Base-by-base conservation (phyloP, 2,113 vertebrate species). In the Sturnus vulgaris region DNA sequence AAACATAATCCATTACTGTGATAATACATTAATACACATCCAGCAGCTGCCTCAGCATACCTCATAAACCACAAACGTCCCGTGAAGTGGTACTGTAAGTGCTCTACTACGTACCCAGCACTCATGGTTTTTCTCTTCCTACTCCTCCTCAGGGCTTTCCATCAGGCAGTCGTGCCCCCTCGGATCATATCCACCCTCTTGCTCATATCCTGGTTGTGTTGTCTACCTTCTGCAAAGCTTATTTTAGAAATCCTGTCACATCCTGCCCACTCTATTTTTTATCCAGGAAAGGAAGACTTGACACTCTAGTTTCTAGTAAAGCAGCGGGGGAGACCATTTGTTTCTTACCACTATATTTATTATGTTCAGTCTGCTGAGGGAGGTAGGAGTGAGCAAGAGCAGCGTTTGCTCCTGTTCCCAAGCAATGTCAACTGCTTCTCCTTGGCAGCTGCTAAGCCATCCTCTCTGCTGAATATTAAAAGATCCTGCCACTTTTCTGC, bases 311-410 rank as follows among this genome's bases (percentile, higher is more conserved):
- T 95, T 94, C 94, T 95, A 89, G 90, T 90, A 95, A 94, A 96
- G 93, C 87, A 88, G 93, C 4, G 0, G 86, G 94, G 70, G 70
- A 95, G 89, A 79, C 71, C 88, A 92, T 96, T 97, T 94, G 76
- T 96, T 96, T 95, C 94, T 87, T 95, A 84, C 91, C 95, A 93
- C 94, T 95, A 65, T 92, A 96, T 96, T 95, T 95, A 82, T 93
- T 93, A 95, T 79, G 28, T 86, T 96, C 87, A 56, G 66, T 86
- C 82, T 87, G 70, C 78, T 52, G 68, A 90, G 33, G 64, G 87
- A 91, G 50, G 84, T 35, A 82, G 78, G 78, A 95, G 89, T 33
- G 65, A 84, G 73, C 77, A 86, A 89, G 87, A 88, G 72, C 30
- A 71, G 60, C 0, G 2, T 59, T 91, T 44, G 47, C 50, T 92